Conservation (phyloP, 2,888 invertebrate genomes). For the Leucophenga montana region DNA sequence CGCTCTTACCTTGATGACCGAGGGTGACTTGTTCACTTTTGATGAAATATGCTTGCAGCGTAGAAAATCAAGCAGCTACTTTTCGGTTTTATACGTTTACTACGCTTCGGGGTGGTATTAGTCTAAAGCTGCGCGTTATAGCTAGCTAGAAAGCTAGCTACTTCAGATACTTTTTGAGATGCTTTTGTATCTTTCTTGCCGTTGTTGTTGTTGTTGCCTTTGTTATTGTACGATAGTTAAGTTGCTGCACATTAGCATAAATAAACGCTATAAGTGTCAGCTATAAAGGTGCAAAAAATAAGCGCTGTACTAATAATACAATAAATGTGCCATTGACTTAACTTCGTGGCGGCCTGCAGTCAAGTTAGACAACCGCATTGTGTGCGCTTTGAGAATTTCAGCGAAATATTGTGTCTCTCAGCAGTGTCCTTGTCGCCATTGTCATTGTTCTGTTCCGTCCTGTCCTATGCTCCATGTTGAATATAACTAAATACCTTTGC, state of each 20-base stretch:
- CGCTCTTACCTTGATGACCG: slow-evolving; percentile 37
- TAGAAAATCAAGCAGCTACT: slow-evolving; percentile 30
- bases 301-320: slow-evolving; percentile 60
- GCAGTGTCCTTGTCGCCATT: background rate
- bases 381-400: background rate
- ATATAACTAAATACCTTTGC: slow-evolving; percentile 36
- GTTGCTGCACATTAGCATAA: slow-evolving; percentile 62
- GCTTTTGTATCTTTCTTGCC: background rate
- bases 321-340: slow-evolving; percentile 28
- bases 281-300: slow-evolving; percentile 69
- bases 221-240: slow-evolving; percentile 16
- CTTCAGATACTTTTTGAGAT: slow-evolving; percentile 15
- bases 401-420: background rate
- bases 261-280: slow-evolving; percentile 63
- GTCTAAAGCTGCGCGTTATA: slow-evolving; percentile 52
- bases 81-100: slow-evolving; percentile 56
- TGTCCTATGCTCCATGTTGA: too few species aligned
- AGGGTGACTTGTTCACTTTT: slow-evolving; percentile 47
- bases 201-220: slow-evolving; percentile 51
- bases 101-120: slow-evolving; percentile 68
- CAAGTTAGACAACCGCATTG: background rate
- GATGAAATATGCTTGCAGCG: slow-evolving; percentile 52
- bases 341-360: background rate
- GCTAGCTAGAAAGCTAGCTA: slow-evolving; percentile 40
- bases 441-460: background rate